phyloP scores from a whole-genome alignment of 2,797 vertebrate species.

The Lagothrix lagotricha region DNA sequence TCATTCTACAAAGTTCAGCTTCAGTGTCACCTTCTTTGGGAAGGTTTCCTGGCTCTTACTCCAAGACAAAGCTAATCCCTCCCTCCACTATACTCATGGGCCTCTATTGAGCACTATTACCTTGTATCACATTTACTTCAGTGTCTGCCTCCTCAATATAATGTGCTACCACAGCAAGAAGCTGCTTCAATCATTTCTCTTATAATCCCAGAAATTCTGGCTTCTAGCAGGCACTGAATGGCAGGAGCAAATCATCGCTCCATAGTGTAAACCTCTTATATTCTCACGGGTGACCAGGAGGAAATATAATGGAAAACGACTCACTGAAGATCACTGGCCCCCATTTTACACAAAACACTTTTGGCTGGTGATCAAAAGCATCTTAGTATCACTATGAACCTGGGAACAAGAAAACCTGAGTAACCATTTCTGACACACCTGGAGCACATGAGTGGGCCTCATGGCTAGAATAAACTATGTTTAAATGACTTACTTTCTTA shows the following conservation, averaged over 20 bases:
- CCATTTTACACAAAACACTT: not conserved
- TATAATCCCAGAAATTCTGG: not conserved
- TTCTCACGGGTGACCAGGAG: not conserved
- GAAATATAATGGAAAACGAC: not conserved
- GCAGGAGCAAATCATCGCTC: not conserved
- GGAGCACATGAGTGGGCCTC: not conserved
- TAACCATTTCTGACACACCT: not conserved
- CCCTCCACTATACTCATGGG: not conserved
- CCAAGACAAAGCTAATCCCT: not conserved
- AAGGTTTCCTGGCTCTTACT: not conserved
- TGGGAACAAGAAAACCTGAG: not conserved
- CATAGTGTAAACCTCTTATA: not conserved
- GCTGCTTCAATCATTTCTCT: not conserved
- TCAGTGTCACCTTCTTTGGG: not conserved
- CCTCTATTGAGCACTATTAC: not conserved
- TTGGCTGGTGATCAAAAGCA: not conserved
- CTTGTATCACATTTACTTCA: not conserved
- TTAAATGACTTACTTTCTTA: not conserved
- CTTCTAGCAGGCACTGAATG: not conserved
- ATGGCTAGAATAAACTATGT: not conserved
- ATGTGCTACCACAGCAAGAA: not conserved
- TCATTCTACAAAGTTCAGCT: not conserved
- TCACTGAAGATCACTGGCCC: not conserved
- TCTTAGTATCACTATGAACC: not conserved
- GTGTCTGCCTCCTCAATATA: not conserved